Conservation (phyloP, 2,888 invertebrate species). For the Rhagonycha fulva region DNA sequence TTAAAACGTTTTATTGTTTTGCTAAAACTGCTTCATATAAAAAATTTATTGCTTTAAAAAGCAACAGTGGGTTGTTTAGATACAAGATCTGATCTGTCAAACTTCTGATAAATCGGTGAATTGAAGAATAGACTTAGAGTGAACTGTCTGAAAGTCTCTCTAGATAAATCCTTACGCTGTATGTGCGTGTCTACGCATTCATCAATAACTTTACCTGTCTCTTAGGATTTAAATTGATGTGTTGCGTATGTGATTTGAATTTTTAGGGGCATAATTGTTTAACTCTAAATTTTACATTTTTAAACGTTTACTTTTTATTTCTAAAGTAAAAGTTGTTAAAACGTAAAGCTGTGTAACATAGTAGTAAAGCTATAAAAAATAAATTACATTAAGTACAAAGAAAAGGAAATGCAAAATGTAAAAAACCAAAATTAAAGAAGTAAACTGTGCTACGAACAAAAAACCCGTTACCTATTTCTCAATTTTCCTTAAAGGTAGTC, state of each 20-base stretch:
- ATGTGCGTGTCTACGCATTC: slow-evolving; percentile 32
- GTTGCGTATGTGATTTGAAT: slow-evolving; percentile 12
- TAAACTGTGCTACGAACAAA: neutral
- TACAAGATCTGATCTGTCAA: slow-evolving; percentile 32
- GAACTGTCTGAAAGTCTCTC: slow-evolving; percentile 23
- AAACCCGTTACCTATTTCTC: neutral
- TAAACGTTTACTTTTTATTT: neutral
- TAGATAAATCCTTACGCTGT: slow-evolving; percentile 24
- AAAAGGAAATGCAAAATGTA: neutral
- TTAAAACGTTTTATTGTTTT: neutral
- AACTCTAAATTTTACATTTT: neutral
- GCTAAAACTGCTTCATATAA: neutral
- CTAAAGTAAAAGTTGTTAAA: neutral
- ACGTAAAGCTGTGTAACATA: neutral
- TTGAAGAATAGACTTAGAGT: slow-evolving; percentile 28
- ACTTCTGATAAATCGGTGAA: slow-evolving; percentile 32
- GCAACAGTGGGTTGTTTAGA: slow-evolving; percentile 30
- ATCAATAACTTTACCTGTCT: slow-evolving; percentile 27
- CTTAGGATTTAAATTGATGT: slow-evolving; percentile 19
- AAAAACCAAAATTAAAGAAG: neutral
- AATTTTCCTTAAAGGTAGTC: neutral
- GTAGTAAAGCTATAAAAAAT: neutral
- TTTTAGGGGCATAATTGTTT: slow-evolving; percentile 15
- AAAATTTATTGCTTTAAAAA: slow-evolving; percentile 3
- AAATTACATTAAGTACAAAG: neutral